Evolutionary conservation across 2,113 vertebrate species (phyloP).

Genomic region (Pandion haliaetus): DNA sequence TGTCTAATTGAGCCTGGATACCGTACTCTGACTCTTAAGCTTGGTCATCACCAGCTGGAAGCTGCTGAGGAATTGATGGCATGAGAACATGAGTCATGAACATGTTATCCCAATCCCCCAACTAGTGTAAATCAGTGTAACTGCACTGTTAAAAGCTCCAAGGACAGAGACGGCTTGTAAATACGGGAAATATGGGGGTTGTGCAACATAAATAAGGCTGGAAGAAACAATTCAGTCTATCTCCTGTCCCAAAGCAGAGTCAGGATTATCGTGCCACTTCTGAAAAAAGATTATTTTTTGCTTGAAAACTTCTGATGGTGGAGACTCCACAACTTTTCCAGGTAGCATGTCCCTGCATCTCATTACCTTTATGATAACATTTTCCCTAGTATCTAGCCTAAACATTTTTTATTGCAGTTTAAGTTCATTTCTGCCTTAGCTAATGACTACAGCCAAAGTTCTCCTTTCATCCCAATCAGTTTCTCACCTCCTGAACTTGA

Average conservation of each 20-base stretch:
- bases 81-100: not conserved
- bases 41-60: not conserved
- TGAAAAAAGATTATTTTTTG: not conserved
- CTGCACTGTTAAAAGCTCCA: not conserved
- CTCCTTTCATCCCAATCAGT: not conserved
- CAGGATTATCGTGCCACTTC: not conserved
- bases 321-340: not conserved
- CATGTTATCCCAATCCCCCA: not conserved
- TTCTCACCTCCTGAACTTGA: not conserved
- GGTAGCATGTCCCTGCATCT: not conserved
- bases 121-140: not conserved
- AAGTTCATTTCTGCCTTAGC: not conserved
- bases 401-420: not conserved
- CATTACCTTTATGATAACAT: not conserved
- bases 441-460: not conserved
- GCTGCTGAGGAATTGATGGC: not conserved
- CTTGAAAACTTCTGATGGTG: not conserved
- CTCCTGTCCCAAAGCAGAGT: not conserved
- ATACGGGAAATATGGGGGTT: not conserved
- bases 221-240: not conserved
- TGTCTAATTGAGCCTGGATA: not conserved
- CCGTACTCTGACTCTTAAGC: not conserved
- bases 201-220: not conserved
- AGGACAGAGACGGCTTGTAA: not conserved
- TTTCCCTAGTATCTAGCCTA: not conserved